A percentile compares a stretch with the other conserved stretches of the same genome.
Evolutionary conservation across 2,113 vertebrate genomes (phyloP).

Genomic region (Sylvilagus bachmani): DNA sequence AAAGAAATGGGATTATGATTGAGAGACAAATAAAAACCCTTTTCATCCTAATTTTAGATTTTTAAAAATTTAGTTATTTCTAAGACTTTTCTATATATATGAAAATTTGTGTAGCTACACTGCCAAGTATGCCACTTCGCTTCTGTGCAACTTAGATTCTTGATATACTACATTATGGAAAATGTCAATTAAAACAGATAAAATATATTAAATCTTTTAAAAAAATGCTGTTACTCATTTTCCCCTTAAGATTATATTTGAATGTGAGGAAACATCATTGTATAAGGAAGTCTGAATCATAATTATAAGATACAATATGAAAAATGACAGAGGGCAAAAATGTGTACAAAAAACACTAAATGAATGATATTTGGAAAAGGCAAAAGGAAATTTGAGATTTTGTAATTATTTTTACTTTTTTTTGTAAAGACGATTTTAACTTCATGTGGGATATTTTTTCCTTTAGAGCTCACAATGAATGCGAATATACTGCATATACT

Average conservation of each 20-base stretch:
- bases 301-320: not conserved
- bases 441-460: not conserved
- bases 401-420: not conserved
- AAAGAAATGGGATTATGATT: not conserved
- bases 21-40: not conserved
- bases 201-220: not conserved
- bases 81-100: not conserved
- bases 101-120: not conserved
- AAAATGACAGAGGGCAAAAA: not conserved
- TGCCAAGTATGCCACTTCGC: not conserved
- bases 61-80: conserved; percentile 6
- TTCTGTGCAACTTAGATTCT: not conserved
- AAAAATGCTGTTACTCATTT: not conserved
- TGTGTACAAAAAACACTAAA: not conserved
- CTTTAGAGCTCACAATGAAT: not conserved
- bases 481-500: not conserved
- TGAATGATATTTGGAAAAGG: not conserved
- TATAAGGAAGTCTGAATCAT: not conserved
- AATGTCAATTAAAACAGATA: not conserved
- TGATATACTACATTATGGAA: not conserved
- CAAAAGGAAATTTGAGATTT: not conserved
- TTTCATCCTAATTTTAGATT: no score
- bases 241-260: not conserved
- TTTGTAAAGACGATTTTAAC: not conserved
- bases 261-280: not conserved